Conservation (phyloP, 2,888 invertebrate species). For the Dryobota labecula region DNA sequence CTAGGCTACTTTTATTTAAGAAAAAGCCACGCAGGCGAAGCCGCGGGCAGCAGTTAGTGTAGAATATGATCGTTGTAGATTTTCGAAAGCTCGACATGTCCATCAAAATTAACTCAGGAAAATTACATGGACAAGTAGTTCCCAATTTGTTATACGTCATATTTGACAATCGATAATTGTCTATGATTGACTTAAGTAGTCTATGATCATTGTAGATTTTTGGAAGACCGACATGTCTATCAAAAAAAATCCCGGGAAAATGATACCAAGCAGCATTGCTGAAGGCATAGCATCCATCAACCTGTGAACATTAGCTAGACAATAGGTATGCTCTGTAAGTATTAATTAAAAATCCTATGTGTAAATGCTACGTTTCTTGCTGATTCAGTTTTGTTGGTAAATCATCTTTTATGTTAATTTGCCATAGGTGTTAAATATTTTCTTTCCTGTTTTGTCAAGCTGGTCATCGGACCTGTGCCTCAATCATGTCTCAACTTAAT, state of each 20-base stretch:
- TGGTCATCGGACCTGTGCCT: constrained; percentile 1
- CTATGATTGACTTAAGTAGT: no score
- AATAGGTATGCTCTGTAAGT: not conserved
- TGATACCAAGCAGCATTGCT: not conserved
- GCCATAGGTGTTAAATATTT: constrained; percentile 1
- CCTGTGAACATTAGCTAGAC: not conserved
- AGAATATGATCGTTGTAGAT: not conserved
- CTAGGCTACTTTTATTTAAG: no score
- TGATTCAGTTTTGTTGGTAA: not conserved
- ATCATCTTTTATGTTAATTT: not conserved
- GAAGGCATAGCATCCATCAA: not conserved
- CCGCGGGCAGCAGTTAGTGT: no score
- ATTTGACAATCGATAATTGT: no score
- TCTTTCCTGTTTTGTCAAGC: constrained; percentile 34
- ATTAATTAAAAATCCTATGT: not conserved
- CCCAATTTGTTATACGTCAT: no score
- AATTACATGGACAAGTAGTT: no score
- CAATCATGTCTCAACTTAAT: constrained; percentile 31
- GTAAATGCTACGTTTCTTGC: not conserved
- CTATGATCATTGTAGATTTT: no score
- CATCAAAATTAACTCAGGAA: not conserved
- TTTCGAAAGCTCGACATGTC: not conserved
- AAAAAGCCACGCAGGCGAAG: no score
- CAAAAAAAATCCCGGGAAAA: no score
- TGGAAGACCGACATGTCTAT: no score